Conservation (phyloP, 2,113 vertebrate species). For the Rynchops niger region DNA sequence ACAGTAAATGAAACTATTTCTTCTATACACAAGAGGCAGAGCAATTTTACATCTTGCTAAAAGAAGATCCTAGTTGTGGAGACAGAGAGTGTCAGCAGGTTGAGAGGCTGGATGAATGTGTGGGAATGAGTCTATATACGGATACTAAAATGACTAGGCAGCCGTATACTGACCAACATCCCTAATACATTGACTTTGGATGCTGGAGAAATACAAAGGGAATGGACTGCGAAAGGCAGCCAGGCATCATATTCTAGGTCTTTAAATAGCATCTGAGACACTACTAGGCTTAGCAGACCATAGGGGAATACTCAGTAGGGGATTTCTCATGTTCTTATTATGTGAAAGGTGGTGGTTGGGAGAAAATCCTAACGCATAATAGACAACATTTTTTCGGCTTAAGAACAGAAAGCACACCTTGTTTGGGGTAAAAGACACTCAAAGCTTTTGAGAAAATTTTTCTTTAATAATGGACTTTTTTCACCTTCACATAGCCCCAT, state of each 20-base stretch:
- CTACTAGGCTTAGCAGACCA: not conserved
- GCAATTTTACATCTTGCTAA: not conserved
- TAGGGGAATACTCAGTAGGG: not conserved
- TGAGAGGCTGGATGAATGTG: rapidly evolving
- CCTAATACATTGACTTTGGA: not conserved
- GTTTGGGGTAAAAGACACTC: not conserved
- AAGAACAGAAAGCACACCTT: not conserved
- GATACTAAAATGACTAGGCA: not conserved
- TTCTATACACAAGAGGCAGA: not conserved
- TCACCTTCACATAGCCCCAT: not conserved
- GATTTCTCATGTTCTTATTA: not conserved
- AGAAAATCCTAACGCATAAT: not conserved
- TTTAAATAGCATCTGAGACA: not conserved
- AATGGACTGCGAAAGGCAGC: not conserved
- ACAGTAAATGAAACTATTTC: not conserved
- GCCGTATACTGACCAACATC: not conserved
- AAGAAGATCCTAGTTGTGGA: not conserved
- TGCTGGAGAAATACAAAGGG: not conserved
- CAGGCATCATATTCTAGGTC: not conserved
- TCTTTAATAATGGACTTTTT: not conserved
- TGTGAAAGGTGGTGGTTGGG: not conserved
- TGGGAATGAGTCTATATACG: not conserved
- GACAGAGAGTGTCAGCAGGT: not conserved
- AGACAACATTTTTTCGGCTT: not conserved
- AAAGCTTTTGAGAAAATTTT: not conserved